These are phyloP conservation scores for Hoplostethus atlanticus DNA, from an alignment of 2,797 vertebrate species.

Conservation along the genomic window DNA sequence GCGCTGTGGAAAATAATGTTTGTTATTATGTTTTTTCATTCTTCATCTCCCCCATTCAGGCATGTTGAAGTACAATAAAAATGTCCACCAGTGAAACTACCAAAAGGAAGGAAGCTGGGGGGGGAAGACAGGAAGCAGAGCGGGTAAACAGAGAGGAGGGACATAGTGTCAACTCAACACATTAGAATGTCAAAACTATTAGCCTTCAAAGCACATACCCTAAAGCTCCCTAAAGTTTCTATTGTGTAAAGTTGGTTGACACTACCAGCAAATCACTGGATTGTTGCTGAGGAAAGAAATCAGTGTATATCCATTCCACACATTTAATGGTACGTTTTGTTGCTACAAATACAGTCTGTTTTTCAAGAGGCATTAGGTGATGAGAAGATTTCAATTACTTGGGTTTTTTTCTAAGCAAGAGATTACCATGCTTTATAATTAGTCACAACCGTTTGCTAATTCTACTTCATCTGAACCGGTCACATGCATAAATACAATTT, in stretches of 20 bases:
- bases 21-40: slow-evolving; percentile 20
- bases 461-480: slow-evolving; percentile 7
- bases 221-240: slow-evolving; percentile 9
- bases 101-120: not conserved
- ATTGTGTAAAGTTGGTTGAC: slow-evolving; percentile 15
- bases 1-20: not conserved
- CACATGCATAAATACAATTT: slow-evolving; percentile 26
- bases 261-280: not conserved
- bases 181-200: too few relatives aligned
- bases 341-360: slow-evolving; percentile 7
- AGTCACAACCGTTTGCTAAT: slow-evolving; percentile 7
- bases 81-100: not conserved
- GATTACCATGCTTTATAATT: slow-evolving; percentile 4
- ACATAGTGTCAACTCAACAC: too few relatives aligned
- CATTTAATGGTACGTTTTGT: slow-evolving; percentile 13
- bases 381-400: slow-evolving; percentile 23
- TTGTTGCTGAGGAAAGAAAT: slow-evolving; percentile 10
- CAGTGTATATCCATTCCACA: slow-evolving; percentile 29
- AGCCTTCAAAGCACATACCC: slow-evolving; percentile 8
- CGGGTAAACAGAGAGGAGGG: too few relatives aligned
- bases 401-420: slow-evolving; percentile 7
- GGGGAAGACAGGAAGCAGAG: too few relatives aligned
- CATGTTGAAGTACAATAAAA: slow-evolving; percentile 1
- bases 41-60: not conserved
- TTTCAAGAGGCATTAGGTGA: not conserved